Evolutionary conservation across 2,113 vertebrate species (phyloP).

Genomic region (Thalassoma bifasciatum): DNA sequence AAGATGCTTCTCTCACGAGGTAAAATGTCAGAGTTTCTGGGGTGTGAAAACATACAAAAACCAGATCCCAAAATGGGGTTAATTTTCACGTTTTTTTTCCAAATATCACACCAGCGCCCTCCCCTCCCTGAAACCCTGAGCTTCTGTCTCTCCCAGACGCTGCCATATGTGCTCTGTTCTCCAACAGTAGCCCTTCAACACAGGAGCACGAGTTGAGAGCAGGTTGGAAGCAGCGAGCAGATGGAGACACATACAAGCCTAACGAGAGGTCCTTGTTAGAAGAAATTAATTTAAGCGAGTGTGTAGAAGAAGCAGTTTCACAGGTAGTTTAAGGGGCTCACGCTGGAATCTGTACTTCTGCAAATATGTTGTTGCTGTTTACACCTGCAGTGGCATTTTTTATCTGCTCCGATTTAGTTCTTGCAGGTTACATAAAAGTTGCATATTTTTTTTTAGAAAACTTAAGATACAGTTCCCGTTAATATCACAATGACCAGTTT

Average conservation of each 20-base stretch:
- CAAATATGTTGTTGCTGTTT: no score
- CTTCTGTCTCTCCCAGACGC: conserved; percentile 31
- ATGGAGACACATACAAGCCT: conserved; percentile 13
- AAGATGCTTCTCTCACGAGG: conserved; percentile 44
- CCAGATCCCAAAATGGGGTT: not conserved
- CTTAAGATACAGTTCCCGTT: no score
- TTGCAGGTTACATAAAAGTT: no score
- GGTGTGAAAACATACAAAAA: conserved; percentile 8
- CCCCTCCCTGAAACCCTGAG: conserved; percentile 5
- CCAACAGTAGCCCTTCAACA: conserved; percentile 25
- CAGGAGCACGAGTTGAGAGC: not conserved
- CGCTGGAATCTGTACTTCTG: not conserved
- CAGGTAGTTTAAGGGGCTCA: not conserved
- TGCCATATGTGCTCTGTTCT: conserved; percentile 48
- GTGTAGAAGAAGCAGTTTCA: not conserved
- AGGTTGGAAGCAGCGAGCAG: conserved; percentile 18
- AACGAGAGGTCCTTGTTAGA: conserved; percentile 19
- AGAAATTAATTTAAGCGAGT: conserved; percentile 6
- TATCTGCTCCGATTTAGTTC: no score
- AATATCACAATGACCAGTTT: no score
- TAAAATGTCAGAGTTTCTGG: conserved; percentile 30
- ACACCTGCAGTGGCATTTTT: no score
- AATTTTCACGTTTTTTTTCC: conserved; percentile 1
- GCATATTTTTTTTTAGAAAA: no score
- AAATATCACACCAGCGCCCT: not conserved